These are phyloP conservation scores for Agonopterix heracliana DNA, from an alignment of 2,888 invertebrate species.

Conservation along the genomic window DNA sequence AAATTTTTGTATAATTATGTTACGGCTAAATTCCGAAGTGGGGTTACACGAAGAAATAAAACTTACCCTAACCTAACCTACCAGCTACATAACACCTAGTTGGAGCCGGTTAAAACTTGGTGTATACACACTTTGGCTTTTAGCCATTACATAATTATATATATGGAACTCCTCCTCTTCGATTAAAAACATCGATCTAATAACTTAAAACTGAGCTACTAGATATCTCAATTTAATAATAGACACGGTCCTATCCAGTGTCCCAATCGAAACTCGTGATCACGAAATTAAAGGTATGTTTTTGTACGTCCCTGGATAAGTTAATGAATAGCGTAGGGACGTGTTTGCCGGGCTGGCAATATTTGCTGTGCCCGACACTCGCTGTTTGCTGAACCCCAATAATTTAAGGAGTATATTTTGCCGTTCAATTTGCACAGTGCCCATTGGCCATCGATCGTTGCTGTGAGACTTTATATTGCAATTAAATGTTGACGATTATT, in stretches of 20 bases:
- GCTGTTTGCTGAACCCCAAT: slow-evolving; percentile 45
- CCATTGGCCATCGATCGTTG: slow-evolving; percentile 25
- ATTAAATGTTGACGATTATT: slow-evolving; percentile 33
- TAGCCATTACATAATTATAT: no score
- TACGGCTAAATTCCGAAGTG: not conserved
- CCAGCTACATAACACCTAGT: no score
- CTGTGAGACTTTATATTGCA: slow-evolving; percentile 32
- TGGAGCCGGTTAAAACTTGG: no score
- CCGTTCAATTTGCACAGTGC: slow-evolving; percentile 36
- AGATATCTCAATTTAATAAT: no score
- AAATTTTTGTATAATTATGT: not conserved
- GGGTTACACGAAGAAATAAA: not conserved
- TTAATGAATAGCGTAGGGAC: slow-evolving; percentile 43
- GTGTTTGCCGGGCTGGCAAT: slow-evolving; percentile 39
- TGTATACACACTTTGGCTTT: no score
- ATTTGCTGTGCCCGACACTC: slow-evolving; percentile 31
- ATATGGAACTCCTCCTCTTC: no score
- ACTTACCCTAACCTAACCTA: no score
- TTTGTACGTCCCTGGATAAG: slow-evolving; percentile 35
- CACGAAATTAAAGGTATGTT: slow-evolving; percentile 38
- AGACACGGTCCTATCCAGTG: not conserved
- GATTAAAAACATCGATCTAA: no score
- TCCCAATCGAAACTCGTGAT: slow-evolving; percentile 16
- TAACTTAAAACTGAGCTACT: no score
- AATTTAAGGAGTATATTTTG: slow-evolving; percentile 53